Evolutionary conservation across 2,888 invertebrate genomes (phyloP), one percentile per base, ranked within the genome.

Genomic region (Ophion slaviceki): DNA sequence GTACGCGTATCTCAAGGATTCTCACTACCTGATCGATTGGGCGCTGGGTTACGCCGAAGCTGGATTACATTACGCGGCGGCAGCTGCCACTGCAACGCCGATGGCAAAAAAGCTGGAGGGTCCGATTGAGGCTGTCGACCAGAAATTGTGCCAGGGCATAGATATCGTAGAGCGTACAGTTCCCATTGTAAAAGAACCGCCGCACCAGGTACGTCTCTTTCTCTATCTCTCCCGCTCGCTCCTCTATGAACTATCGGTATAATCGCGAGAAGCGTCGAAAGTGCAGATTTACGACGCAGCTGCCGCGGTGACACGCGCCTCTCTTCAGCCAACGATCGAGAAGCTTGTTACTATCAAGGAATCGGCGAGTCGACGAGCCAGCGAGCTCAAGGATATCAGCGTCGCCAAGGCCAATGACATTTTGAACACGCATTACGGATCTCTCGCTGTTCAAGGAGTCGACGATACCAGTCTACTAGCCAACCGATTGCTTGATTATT

Each of bases 321-420:
- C 92, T 4, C 85, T 94, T 2, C 93, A 94, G 53, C 93, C 93
- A 14, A 93, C 94, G 4, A 88, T 94, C 11, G 93, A 93, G 24
- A 92, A 89, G 87, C 87, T 96, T 11, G 92, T 93, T 80, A 94
- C 94, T 8, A 95, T 95, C 0, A 95, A 95, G 81, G 94, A 94
- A 0, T 95, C 94, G 0, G 96, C 96, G 0, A 95, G 95, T 86
- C 95, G 96, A 88, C 96, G 96, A 88, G 96, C 96, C 0, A 94
- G 96, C 45, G 95, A 96, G 0, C 94, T 97, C 20, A 96, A 96
- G 92, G 96, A 96, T 88, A 94, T 96, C 3, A 96, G 96, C 72
- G 96, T 97, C 95, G 94, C 95, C 72, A 97, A 97, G 91, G 97
- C 97, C 32, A 97, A 97, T 92, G 96, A 96, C 72, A 95, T 97